Base-by-base conservation (phyloP, 2,888 invertebrate species). In the Acleris laterana region DNA sequence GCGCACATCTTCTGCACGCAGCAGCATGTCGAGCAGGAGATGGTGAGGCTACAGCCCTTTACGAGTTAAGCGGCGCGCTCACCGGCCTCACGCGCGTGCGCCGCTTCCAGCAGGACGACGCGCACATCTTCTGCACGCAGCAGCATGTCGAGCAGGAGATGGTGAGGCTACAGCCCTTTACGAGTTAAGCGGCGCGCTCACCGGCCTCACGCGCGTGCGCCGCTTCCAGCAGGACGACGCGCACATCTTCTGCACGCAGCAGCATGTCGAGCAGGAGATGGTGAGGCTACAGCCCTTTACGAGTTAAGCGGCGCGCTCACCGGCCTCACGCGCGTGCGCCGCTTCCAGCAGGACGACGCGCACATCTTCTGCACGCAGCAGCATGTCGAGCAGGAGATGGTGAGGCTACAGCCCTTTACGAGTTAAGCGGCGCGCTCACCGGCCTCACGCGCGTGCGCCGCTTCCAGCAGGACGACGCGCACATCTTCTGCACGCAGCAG, bases 221-320 rank as follows among this genome's bases (percentile, higher is more conserved):
- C 95, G 99, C 62, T 99, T 99, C 94, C 99, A 99, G 82, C 99
- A 99, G 84, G 99, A 99, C 87, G 99, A 99, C 89, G 99, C 99
- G 20, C 99, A 99, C 80, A 99, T 99, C 63, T 99, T 99, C 94
- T 99, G 99, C 83, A 94, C 97, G 4, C 95, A 95, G 0, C 97
- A 97, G 62, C 96, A 98, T 86, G 98, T 99, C 69, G 96, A 96
- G 77, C 84, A 94, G 42, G n/a, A n/a, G n/a, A n/a, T n/a, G n/a
- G n/a, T n/a, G n/a, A n/a, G n/a, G n/a, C n/a, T n/a, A n/a, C n/a
- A n/a, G n/a, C n/a, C n/a, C n/a, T n/a, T n/a, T n/a, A 99, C 89
- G 99, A 99, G 87, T 88, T 98, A 9, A 97, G 98, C 16, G 99
- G 98, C 0, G 99, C 99, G 0, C 94, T 99, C 19, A 97, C 98